Evolutionary conservation across 1,140 invertebrate species (phyloP).

Genomic region (Dendroctonus ponderosae): DNA sequence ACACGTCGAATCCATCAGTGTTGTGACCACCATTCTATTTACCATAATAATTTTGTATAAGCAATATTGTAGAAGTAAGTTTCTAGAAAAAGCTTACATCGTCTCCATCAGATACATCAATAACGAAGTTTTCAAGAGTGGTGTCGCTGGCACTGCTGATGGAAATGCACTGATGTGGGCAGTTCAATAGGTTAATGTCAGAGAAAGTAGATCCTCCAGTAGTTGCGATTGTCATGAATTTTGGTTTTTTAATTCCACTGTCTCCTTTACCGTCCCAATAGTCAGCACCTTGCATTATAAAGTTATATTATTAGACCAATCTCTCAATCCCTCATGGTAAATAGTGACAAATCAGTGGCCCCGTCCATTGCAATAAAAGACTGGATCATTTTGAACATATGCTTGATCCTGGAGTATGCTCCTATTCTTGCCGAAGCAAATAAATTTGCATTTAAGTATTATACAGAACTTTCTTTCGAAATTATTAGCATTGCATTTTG

Average conservation of each 20-base stretch:
- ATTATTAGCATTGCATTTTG: background rate
- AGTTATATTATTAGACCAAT: background rate
- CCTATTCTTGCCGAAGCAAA: too few relatives aligned
- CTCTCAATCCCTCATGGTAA: too few relatives aligned
- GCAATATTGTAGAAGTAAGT: too few relatives aligned
- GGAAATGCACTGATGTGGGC: slow-evolving; percentile 29
- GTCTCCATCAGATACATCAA: slow-evolving; percentile 35
- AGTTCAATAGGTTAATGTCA: slow-evolving; percentile 31
- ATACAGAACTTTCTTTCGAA: too few relatives aligned
- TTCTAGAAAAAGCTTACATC: slow-evolving; percentile 8
- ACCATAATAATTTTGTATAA: slow-evolving; percentile 1
- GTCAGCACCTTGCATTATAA: slow-evolving; percentile 11
- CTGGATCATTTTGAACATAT: too few relatives aligned
- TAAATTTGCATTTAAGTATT: too few relatives aligned
- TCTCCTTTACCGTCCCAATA: slow-evolving; percentile 34
- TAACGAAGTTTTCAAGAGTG: slow-evolving; percentile 11
- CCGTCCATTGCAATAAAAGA: too few relatives aligned
- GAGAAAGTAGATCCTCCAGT: slow-evolving; percentile 22
- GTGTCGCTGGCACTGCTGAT: slow-evolving; percentile 15
- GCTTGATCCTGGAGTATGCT: too few relatives aligned
- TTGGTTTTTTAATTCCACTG: slow-evolving; percentile 25
- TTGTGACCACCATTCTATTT: slow-evolving; percentile 23
- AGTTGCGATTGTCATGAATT: slow-evolving; percentile 32
- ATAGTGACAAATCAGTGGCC: too few relatives aligned
- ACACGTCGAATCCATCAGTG: slow-evolving; percentile 34